Base-by-base conservation (phyloP, 2,797 vertebrate genomes). In the Myotis planiceps region DNA sequence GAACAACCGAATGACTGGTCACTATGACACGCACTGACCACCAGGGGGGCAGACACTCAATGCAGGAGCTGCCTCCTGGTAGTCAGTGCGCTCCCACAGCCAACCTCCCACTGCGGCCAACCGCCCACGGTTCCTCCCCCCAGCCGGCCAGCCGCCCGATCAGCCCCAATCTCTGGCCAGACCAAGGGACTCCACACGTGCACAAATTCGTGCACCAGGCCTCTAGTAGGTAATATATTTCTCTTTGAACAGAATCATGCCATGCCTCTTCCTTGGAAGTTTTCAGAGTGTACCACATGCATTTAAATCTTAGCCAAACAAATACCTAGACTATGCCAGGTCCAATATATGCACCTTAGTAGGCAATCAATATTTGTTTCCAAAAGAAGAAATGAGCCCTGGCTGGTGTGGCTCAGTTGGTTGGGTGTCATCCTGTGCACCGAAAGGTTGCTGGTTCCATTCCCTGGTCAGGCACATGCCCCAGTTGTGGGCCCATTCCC, bases 241-340 rank as follows among this genome's bases (percentile, higher is more conserved):
- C 29, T 83, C 68, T 47, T 83, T 92, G 80, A 60, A 45, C 10
- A 19, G 34, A 34, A 83, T 75, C 45, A 74, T 14, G 45, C 21
- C 58, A 83, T 65, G 9, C 29, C 21, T 75, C 34, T 76, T 74
- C 25, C 37, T 45, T 75, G 29, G 21, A 60, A 53, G 21, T 66
- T 55, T 83, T 34, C 21, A 75, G 15, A 84, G 32, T 76, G 80
- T 21, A 84, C 75, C 53, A 66, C 74, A 34, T 55, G 58, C 37
- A 55, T 34, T 92, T 42, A 84, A 84, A 84, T 45, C 69, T 76
- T 76, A 75, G 58, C 29, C 37, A 76, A 51, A 92, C 29, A 83
- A 82, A 66, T 8, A 75, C 69, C 21, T 84, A 83, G 45, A 75
- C 21, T 66, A 66, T 74, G 21, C 27, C 55, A 53, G 66, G 55